Evolutionary conservation across 2,888 invertebrate genomes (phyloP).

Genomic region (Trachelus tabidus): DNA sequence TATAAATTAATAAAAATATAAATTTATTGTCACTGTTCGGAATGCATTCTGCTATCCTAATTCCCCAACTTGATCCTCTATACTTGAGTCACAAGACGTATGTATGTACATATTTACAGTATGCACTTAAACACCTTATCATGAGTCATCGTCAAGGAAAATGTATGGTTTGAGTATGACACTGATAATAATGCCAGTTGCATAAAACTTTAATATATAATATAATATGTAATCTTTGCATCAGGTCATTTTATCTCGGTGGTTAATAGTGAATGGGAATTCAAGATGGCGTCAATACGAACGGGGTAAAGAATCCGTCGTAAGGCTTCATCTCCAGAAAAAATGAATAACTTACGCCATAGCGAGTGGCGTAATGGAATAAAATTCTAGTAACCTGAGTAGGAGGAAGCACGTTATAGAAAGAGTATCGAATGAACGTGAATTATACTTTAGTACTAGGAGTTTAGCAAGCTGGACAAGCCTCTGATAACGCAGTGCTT

Average conservation of each 20-base stretch:
- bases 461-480: neutral
- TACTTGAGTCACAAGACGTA: neutral
- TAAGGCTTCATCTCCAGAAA: neutral
- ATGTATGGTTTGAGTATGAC: neutral
- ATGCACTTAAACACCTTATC: neutral
- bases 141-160: neutral
- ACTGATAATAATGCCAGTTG: neutral
- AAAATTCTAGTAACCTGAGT: neutral
- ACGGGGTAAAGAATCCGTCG: neutral
- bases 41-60: neutral
- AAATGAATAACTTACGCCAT: neutral
- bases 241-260: neutral
- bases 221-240: neutral
- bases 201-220: neutral
- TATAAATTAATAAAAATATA: neutral
- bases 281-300: conserved; percentile 1
- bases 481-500: neutral
- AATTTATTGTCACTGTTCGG: neutral
- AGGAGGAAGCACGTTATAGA: neutral
- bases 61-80: neutral
- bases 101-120: neutral
- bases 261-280: neutral
- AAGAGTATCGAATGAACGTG: neutral
- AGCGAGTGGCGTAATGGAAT: neutral
- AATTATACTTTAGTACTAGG: neutral